Base-by-base conservation (phyloP, 2,797 vertebrate species). In the Erithacus rubecula region DNA sequence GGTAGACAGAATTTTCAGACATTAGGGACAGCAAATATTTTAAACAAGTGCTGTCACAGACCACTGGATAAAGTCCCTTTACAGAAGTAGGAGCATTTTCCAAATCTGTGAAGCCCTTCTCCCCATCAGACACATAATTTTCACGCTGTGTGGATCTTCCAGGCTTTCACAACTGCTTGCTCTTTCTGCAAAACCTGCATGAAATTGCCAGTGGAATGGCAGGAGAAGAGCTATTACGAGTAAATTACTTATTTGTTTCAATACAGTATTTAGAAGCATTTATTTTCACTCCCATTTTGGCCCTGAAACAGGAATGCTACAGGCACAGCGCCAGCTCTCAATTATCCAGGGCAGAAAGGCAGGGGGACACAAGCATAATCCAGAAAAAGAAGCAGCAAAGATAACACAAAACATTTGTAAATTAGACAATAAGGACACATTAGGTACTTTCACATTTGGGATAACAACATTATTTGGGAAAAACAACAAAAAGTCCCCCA, bases 231-330 rank as follows among this genome's bases (percentile, higher is more conserved):
- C 88, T 63, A 76, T 82, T 92, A 71, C 2, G 32, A 93, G 47
- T 20, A 72, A 92, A 95, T 89, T 49, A 92, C 88, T 94, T 94
- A 69, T 88, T 90, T 94, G 85, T 81, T 84, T 92, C 83, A 59
- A 74, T 65, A 85, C 81, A 80, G 63, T 58, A 44, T 74, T 94
- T 85, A 87, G 83, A 93, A 95, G 64, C 68, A 29, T 92, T 93
- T 95, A 92, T 85, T 96, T 80, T 89, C 94, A 85, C 78, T 95
- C 83, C 78, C 78, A 83, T 60, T 95, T 92, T 95, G 96, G 96
- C 94, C 90, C 69, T 53, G 83, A 59, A 92, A 87, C 58, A 92
- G 49, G 67, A 90, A 79, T 0, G 5, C 87, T 74, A 34, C 63
- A 52, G 95, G 94, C 83, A 70, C 36, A 36, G 59, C 0, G 83